Evolutionary conservation across 2,888 invertebrate species (phyloP).

Genomic region (Hyles lineata): DNA sequence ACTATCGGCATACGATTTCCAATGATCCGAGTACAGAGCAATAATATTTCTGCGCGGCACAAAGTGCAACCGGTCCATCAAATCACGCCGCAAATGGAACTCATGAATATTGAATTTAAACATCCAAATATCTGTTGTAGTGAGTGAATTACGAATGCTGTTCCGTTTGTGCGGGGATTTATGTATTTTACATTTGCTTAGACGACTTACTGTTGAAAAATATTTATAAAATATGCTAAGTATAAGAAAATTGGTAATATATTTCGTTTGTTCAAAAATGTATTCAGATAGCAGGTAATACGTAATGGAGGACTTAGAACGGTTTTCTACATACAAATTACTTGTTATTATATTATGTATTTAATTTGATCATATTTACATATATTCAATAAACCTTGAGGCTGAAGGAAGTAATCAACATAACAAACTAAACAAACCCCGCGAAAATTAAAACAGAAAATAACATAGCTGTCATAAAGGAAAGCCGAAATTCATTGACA

Average conservation of each 20-base stretch:
- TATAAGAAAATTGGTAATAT: too few species aligned
- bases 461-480: conserved; percentile 49
- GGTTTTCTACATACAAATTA: too few species aligned
- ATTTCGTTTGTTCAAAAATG: too few species aligned
- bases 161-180: neutral
- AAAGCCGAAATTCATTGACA: conserved; percentile 42
- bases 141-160: neutral
- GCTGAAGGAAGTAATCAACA: neutral
- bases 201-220: too few species aligned
- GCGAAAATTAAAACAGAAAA: conserved; percentile 21
- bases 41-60: conserved; percentile 66
- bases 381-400: too few species aligned
- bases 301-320: too few species aligned
- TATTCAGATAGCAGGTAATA: too few species aligned
- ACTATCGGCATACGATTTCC: conserved; percentile 37
- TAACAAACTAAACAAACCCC: neutral
- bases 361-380: too few species aligned
- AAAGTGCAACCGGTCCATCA: conserved; percentile 66
- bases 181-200: neutral
- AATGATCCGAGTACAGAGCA: conserved; percentile 65
- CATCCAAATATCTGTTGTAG: conserved; percentile 6
- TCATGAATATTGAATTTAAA: conserved; percentile 40
- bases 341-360: too few species aligned
- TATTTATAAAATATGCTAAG: too few species aligned
- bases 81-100: conserved; percentile 69